Evolutionary conservation across 2,113 vertebrate species (phyloP).

Genomic region (Eulemur rufifrons): DNA sequence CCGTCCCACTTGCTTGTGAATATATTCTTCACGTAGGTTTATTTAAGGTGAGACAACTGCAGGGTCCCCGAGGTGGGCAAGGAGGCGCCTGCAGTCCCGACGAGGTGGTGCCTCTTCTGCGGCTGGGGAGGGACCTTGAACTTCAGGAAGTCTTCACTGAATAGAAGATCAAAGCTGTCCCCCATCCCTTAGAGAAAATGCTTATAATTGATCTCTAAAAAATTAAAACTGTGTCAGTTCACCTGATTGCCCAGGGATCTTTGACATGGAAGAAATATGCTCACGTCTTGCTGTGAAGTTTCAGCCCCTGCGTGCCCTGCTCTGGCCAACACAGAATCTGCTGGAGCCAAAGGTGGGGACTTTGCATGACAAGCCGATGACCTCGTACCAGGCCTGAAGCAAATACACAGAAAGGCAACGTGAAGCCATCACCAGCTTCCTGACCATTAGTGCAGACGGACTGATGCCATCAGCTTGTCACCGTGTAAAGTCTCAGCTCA

Average conservation of each 20-base stretch:
- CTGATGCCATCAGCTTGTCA: neutral
- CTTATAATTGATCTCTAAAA: neutral
- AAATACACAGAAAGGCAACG: neutral
- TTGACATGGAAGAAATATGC: neutral
- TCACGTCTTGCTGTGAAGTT: neutral
- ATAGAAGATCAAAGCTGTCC: neutral
- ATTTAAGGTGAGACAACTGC: neutral
- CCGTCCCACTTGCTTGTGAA: slow-evolving; percentile 35
- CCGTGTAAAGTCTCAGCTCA: neutral
- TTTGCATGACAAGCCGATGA: neutral
- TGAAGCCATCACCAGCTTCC: neutral
- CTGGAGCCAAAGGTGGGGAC: neutral
- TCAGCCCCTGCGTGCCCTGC: neutral
- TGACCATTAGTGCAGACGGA: neutral
- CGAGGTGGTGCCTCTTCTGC: neutral
- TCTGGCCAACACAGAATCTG: neutral
- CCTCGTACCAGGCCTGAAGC: neutral
- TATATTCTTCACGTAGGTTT: slow-evolving; percentile 40
- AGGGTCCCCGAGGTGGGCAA: neutral
- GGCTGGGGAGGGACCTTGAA: neutral
- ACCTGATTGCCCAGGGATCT: neutral
- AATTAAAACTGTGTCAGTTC: neutral
- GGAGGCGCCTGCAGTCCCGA: neutral
- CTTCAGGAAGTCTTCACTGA: neutral
- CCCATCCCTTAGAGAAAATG: neutral